These are phyloP conservation scores for Channa argus DNA, from an alignment of 2,113 vertebrate species.

Conservation along the genomic window DNA sequence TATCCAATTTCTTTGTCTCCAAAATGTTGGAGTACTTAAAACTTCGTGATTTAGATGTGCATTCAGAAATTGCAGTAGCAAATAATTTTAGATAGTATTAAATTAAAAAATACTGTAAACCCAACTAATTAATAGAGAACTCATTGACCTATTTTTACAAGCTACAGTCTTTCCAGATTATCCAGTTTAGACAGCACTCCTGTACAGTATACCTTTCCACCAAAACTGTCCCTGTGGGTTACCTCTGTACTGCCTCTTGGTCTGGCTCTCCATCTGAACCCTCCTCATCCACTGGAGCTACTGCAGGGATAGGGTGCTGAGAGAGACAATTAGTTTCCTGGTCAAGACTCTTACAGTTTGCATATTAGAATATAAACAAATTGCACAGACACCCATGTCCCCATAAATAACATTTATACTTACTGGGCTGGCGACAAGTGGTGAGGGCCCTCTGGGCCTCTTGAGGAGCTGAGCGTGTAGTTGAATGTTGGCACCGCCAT, in stretches of 20 bases:
- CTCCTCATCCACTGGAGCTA: slow-evolving; percentile 98
- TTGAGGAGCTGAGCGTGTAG: slow-evolving; percentile 96
- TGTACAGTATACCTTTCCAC: slow-evolving; percentile 34
- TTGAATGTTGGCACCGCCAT: slow-evolving; percentile 98
- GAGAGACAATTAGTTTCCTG: slow-evolving; percentile 54
- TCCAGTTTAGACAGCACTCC: slow-evolving; percentile 68
- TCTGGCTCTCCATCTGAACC: slow-evolving; percentile 97
- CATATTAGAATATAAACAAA: neutral
- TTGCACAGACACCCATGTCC: neutral
- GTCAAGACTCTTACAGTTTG: slow-evolving; percentile 19
- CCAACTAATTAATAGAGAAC: no score
- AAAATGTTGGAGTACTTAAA: neutral
- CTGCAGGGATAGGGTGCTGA: slow-evolving; percentile 91
- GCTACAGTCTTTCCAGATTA: slow-evolving; percentile 34
- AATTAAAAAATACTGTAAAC: no score
- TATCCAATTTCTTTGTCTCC: neutral
- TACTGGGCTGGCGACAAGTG: slow-evolving; percentile 93
- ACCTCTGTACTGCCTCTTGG: slow-evolving; percentile 99
- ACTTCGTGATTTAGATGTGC: neutral
- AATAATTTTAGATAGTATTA: neutral
- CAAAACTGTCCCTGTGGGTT: slow-evolving; percentile 65
- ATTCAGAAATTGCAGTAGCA: neutral
- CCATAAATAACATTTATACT: slow-evolving; percentile 53
- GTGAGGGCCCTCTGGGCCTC: slow-evolving; percentile 94
- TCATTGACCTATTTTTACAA: slow-evolving; percentile 11